These are phyloP conservation scores for Panthera leo DNA, from an alignment of 2,113 vertebrate genomes.

Conservation along the genomic window DNA sequence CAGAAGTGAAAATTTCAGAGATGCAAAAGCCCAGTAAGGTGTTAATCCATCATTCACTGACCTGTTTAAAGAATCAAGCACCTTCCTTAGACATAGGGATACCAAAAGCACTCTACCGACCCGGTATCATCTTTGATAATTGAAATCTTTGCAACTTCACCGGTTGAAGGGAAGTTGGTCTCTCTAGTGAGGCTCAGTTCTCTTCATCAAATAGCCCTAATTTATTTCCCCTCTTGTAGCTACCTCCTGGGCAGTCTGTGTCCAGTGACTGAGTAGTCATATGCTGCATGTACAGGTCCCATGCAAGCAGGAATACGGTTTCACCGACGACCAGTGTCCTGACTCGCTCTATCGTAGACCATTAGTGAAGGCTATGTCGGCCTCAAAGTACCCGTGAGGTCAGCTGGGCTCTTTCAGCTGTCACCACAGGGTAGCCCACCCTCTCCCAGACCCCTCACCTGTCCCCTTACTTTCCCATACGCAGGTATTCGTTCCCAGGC, in stretches of 20 bases:
- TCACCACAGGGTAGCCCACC: neutral
- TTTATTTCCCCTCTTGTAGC: neutral
- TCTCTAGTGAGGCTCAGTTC: neutral
- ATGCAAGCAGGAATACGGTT: neutral
- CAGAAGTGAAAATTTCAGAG: neutral
- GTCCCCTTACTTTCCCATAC: neutral
- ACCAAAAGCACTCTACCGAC: neutral
- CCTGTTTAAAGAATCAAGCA: neutral
- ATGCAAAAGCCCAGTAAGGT: neutral
- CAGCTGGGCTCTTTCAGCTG: neutral
- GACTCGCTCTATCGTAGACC: neutral
- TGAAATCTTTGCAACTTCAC: neutral
- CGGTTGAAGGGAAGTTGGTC: neutral
- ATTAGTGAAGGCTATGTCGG: neutral
- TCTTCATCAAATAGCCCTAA: neutral
- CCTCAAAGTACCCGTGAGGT: neutral
- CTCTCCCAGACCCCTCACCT: neutral
- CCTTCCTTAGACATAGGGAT: neutral
- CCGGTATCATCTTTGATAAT: neutral
- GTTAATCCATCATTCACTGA: neutral
- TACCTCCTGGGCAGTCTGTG: neutral
- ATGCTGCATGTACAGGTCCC: neutral
- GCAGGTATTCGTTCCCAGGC: neutral
- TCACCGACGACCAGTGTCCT: neutral
- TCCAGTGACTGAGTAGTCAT: neutral